A percentile compares a stretch with the other conserved stretches of the same genome.
phyloP scores from a whole-genome alignment of 2,797 vertebrate genomes.

The Mormyrus proboscirostris region DNA sequence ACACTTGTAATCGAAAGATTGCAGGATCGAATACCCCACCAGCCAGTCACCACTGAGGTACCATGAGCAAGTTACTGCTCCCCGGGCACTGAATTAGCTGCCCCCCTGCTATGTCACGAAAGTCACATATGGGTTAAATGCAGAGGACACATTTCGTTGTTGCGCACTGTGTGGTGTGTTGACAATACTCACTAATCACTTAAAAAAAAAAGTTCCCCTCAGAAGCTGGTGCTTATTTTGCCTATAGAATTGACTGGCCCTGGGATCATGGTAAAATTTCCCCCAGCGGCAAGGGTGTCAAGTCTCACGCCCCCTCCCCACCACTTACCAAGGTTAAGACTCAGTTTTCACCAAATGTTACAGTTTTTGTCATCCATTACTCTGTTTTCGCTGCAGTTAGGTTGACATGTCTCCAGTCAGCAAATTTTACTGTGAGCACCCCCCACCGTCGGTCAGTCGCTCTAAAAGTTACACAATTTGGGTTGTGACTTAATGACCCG shows the following conservation, averaged over 20 bases:
- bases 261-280: neutral
- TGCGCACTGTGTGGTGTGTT: too few species aligned
- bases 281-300: neutral
- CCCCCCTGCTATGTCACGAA: too few species aligned
- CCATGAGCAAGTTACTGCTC: too few species aligned
- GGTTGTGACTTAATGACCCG: neutral
- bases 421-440: neutral
- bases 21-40: too few species aligned
- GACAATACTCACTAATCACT: too few species aligned
- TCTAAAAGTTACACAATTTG: neutral
- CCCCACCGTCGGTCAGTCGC: neutral
- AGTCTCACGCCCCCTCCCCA: neutral
- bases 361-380: neutral
- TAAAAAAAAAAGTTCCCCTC: too few species aligned
- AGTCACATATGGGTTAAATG: too few species aligned
- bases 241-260: neutral
- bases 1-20: too few species aligned
- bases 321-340: neutral
- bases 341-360: neutral
- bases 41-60: too few species aligned
- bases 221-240: too few species aligned
- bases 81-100: too few species aligned
- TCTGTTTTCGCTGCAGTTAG: neutral
- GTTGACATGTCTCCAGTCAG: neutral
- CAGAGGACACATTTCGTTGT: too few species aligned